phyloP scores from a whole-genome alignment of 2,888 invertebrate species.

The Cosmia pyralina region DNA sequence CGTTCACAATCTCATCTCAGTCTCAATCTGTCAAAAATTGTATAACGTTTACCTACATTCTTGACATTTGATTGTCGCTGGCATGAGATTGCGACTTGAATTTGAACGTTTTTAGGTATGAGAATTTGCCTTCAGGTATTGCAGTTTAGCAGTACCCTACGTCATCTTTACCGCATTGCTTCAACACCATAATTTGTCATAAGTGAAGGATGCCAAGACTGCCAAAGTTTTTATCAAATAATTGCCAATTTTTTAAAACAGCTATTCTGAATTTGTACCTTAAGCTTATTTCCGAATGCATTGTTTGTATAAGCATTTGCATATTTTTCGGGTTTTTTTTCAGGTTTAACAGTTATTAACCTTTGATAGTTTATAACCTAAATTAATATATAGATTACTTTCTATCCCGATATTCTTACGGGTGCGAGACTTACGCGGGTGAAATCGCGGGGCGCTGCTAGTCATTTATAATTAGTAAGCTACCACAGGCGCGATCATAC shows the following conservation, averaged over 20 bases:
- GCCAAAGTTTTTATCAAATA: neutral
- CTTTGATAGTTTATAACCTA: too few relatives aligned
- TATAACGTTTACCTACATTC: too few relatives aligned
- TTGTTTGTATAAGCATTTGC: neutral
- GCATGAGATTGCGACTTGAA: too few relatives aligned
- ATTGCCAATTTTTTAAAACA: neutral
- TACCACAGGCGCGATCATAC: neutral
- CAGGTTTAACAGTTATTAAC: neutral
- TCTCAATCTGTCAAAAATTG: too few relatives aligned
- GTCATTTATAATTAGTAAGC: neutral
- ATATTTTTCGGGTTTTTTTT: neutral
- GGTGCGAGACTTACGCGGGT: too few relatives aligned
- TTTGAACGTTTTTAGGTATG: too few relatives aligned
- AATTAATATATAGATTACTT: too few relatives aligned
- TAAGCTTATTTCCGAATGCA: neutral
- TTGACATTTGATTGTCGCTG: too few relatives aligned
- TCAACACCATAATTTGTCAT: neutral
- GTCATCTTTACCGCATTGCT: neutral
- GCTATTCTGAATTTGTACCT: neutral
- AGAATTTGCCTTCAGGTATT: neutral
- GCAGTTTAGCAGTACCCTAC: neutral
- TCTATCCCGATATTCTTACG: too few relatives aligned
- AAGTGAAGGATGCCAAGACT: neutral
- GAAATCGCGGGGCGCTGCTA: too few relatives aligned
- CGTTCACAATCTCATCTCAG: too few relatives aligned